Evolutionary conservation across 2,797 vertebrate genomes (phyloP).

Genomic region (Alauda arvensis): DNA sequence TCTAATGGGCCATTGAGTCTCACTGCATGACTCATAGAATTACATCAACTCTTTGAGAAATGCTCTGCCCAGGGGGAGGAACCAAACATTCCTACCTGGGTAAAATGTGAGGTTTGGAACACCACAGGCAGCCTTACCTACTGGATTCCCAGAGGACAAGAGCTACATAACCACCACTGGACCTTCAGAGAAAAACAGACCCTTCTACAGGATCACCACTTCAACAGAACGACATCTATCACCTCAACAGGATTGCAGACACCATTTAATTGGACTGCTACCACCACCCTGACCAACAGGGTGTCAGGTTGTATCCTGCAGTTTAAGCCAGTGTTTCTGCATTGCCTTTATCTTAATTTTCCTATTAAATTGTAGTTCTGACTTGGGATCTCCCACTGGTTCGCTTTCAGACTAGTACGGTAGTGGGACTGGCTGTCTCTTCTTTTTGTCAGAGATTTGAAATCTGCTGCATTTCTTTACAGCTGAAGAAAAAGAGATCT

Average conservation of each 20-base stretch:
- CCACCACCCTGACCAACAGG: background rate
- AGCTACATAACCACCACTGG: background rate
- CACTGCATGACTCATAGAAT: background rate
- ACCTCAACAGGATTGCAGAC: background rate
- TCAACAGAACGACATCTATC: background rate
- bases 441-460: background rate
- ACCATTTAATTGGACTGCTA: background rate
- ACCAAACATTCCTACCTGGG: background rate
- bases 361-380: background rate
- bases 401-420: background rate
- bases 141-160: background rate
- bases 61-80: background rate
- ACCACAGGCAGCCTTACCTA: too few relatives aligned
- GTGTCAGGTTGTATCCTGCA: background rate
- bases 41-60: background rate
- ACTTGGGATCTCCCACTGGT: background rate
- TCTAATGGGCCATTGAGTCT: background rate
- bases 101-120: background rate
- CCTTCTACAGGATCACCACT: background rate
- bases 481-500: background rate
- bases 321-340: background rate
- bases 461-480: background rate
- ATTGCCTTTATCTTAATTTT: background rate
- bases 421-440: background rate
- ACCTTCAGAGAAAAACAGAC: background rate